Conservation (phyloP, 2,888 invertebrate genomes). For the Acholoe squamosa region DNA sequence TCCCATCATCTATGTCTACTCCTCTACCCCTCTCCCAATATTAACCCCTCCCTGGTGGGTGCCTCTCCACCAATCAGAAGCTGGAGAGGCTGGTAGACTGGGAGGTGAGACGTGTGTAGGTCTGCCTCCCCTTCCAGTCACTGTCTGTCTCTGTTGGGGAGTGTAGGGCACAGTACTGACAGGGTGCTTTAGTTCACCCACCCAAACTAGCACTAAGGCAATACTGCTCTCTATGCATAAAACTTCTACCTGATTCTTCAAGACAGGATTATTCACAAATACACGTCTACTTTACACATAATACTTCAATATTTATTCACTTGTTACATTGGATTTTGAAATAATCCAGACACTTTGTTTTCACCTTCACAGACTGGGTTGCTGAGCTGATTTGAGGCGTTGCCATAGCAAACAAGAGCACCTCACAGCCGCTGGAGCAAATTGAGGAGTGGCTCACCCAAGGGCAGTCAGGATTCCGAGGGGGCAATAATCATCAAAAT, state of each 20-base stretch:
- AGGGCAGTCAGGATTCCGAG: background rate
- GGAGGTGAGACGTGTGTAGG: background rate
- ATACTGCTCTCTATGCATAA: background rate
- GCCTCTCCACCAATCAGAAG: conserved; percentile 15
- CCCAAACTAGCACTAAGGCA: background rate
- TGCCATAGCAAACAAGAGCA: background rate
- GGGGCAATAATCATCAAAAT: background rate
- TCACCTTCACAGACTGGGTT: background rate
- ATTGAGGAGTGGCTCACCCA: conserved; percentile 5
- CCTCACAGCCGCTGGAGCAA: background rate
- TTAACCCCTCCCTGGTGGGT: background rate
- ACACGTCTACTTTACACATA: background rate
- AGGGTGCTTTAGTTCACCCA: background rate
- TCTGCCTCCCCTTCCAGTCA: conserved; percentile 17
- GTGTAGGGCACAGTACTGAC: conserved; percentile 7
- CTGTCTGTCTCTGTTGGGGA: conserved; percentile 29
- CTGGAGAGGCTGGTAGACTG: background rate
- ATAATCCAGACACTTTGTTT: background rate
- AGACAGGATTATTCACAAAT: background rate
- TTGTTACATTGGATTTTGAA: background rate
- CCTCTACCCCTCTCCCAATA: background rate
- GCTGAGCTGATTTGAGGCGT: background rate
- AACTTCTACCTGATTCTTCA: background rate
- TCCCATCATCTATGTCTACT: background rate
- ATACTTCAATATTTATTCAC: background rate